Percentiles rank a stretch among this genome's conserved stretches.
These are phyloP conservation scores for Porites evermanni DNA, from an alignment of 92 coral and sea anemone species.

Conservation along the genomic window DNA sequence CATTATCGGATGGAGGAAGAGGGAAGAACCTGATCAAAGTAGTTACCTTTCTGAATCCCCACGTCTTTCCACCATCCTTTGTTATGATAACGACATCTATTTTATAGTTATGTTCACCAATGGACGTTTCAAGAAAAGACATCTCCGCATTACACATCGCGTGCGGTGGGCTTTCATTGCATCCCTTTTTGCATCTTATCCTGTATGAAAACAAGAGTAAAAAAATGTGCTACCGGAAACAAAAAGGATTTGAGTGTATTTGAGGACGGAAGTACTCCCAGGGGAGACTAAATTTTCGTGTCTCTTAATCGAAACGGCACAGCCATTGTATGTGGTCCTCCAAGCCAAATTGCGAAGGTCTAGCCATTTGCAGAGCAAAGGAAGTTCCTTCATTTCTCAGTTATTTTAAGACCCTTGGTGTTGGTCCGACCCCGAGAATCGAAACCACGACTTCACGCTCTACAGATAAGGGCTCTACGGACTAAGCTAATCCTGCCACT, in stretches of 20 bases:
- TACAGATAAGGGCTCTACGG: too few species aligned
- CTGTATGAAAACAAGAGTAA: neutral
- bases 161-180: constrained; percentile 9
- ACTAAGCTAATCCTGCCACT: too few species aligned
- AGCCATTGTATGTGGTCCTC: too few species aligned
- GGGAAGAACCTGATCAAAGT: too few species aligned
- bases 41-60: constrained; percentile 1
- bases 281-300: neutral
- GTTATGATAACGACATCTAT: neutral
- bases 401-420: too few species aligned
- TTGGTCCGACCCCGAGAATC: too few species aligned
- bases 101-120: neutral
- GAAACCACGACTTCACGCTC: too few species aligned
- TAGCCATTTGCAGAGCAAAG: too few species aligned
- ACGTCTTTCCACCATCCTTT: constrained; percentile 8
- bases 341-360: too few species aligned
- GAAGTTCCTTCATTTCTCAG: too few species aligned
- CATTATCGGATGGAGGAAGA: too few species aligned
- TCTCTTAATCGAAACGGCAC: too few species aligned
- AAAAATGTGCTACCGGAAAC: neutral
- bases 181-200: constrained; percentile 21
- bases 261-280: neutral
- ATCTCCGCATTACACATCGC: constrained; percentile 9
- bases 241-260: neutral
- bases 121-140: neutral